A percentile compares a stretch with the other conserved stretches of the same genome.
phyloP scores from a whole-genome alignment of 1,140 invertebrate genomes.

The Heliconius hewitsoni region DNA sequence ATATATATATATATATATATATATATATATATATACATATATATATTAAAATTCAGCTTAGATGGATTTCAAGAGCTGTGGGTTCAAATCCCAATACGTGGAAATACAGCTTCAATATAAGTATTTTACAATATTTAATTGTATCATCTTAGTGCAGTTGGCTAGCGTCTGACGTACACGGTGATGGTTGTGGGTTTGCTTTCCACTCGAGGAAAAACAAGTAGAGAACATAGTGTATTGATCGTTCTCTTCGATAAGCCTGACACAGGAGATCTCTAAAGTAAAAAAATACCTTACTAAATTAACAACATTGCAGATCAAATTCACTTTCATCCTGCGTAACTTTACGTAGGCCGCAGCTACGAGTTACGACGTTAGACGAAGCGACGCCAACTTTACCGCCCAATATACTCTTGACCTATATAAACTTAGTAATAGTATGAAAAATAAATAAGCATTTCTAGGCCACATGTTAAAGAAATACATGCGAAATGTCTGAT shows the following conservation, averaged over 20 bases:
- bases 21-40: too few relatives aligned
- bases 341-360: not conserved
- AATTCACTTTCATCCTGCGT: conserved; percentile 10
- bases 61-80: too few relatives aligned
- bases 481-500: not conserved
- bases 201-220: not conserved
- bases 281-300: not conserved
- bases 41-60: too few relatives aligned
- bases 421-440: conserved; percentile 6
- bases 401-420: conserved; percentile 1
- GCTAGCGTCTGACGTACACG: not conserved
- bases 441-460: conserved; percentile 6
- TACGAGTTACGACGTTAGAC: conserved; percentile 13
- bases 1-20: too few relatives aligned
- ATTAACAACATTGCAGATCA: not conserved
- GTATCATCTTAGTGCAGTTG: too few relatives aligned
- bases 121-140: too few relatives aligned
- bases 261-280: not conserved
- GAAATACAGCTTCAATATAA: too few relatives aligned
- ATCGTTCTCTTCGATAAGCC: not conserved
- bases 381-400: not conserved
- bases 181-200: not conserved
- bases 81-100: too few relatives aligned
- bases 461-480: not conserved
- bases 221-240: not conserved